Evolutionary conservation across 2,888 invertebrate species (phyloP).

Genomic region (Petrophora chlorosata): DNA sequence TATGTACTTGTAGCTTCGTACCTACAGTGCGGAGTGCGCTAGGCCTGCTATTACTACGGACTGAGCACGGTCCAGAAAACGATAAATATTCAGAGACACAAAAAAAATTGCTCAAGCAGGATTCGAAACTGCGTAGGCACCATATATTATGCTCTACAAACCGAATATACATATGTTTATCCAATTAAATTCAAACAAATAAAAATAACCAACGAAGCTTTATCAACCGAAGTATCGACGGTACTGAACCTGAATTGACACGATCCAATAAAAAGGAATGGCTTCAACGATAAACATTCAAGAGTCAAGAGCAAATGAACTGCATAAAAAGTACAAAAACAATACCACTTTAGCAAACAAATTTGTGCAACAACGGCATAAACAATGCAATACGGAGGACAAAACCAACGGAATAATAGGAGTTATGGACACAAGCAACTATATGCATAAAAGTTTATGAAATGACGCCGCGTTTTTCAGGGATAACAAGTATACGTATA

Average conservation of each 20-base stretch:
- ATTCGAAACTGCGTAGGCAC: too few relatives aligned
- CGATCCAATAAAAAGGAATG: conserved; percentile 18
- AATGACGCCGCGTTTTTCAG: too few relatives aligned
- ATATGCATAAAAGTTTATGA: too few relatives aligned
- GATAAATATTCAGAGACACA: too few relatives aligned
- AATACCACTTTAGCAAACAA: conserved; percentile 18
- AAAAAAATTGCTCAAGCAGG: too few relatives aligned
- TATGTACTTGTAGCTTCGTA: too few relatives aligned
- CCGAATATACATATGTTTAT: too few relatives aligned
- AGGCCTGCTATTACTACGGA: too few relatives aligned
- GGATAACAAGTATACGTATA: too few relatives aligned
- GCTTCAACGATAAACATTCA: conserved; percentile 13
- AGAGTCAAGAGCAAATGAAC: conserved; percentile 21
- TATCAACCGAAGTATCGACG: neutral
- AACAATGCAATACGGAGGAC: conserved; percentile 11
- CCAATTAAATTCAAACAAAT: neutral
- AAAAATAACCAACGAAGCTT: neutral
- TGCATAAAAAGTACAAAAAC: conserved; percentile 21
- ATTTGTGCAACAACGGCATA: conserved; percentile 22
- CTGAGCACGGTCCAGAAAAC: too few relatives aligned
- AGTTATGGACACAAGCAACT: neutral
- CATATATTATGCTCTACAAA: too few relatives aligned
- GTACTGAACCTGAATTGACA: conserved; percentile 8
- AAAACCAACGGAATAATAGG: neutral
- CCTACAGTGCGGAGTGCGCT: too few relatives aligned